Base-by-base conservation (phyloP, 2,888 invertebrate species). In the Macropis europaea region DNA sequence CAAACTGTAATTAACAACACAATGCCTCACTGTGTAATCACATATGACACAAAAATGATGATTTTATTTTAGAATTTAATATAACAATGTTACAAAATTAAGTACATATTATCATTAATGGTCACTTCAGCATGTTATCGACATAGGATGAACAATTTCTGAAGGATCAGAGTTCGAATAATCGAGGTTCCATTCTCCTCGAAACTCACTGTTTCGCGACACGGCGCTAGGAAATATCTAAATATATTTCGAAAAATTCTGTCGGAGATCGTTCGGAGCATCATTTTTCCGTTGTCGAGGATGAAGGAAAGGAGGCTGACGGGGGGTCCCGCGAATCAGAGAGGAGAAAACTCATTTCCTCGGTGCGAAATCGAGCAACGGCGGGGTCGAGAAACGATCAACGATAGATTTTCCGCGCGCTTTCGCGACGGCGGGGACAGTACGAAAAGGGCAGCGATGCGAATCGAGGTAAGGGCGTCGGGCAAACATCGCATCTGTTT, bases 291-390 rank as follows among this genome's bases (percentile, higher is more conserved):
- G 22, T n/a, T 45, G 5, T 15, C 13, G 28, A 19, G 38, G 34
- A 60, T 43, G 28, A 19, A 24, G 9, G 19, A 1, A 13, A 13
- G 56, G 30, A 15, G 32, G 11, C 9, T 3, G 15, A 32, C 11
- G 3, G 24, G 66, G 64, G 71, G 73, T 53, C 68, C 61, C 53
- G 45, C 69, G 72, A 71, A 26, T 32, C 48, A 40, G 73, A 67
- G 70, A 73, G 66, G 79, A 79, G 83, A 76, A 80, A 86, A 82
- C 83, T 86, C 84, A 84, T 86, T 86, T 86, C 80, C 84, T 82
- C 76, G 76, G 77, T 68, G 83, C 79, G 82, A 82, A 83, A 84
- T 85, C 81, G 83, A 79, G 84, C 80, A 79, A 19, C 4, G 74
- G 56, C 59, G 75, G 73, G 82, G 77, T 77, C 79, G 77, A 85